Conservation (phyloP, 1,140 invertebrate species). For the Pollicipes pollicipes region DNA sequence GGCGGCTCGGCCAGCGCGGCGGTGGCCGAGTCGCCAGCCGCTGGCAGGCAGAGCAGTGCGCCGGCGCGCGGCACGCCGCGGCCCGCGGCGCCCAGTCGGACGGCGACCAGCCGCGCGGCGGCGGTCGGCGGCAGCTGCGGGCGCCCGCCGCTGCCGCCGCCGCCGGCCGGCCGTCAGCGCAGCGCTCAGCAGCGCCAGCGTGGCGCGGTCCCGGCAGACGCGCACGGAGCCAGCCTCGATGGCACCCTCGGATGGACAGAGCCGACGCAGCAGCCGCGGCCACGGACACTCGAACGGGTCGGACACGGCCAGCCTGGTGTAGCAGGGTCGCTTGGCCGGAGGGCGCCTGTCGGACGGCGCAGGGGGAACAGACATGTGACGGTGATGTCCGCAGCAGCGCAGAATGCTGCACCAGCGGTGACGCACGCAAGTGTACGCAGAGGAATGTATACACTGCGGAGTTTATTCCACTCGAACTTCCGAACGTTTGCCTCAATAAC, state of each 20-base stretch:
- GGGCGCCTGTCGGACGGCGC: too few species aligned
- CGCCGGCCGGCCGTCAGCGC: not conserved
- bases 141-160: too few species aligned
- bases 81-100: not conserved
- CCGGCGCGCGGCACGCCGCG: not conserved
- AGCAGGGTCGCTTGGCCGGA: constrained; percentile 69
- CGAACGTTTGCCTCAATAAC: too few species aligned
- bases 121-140: not conserved
- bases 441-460: too few species aligned
- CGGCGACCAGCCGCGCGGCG: not conserved
- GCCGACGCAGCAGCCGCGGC: constrained; percentile 34
- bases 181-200: not conserved
- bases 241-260: not conserved
- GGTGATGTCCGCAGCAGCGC: too few species aligned
- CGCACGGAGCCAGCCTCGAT: not conserved
- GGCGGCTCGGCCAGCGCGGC: not conserved
- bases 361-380: too few species aligned
- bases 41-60: not conserved
- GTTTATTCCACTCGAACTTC: too few species aligned
- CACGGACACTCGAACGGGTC: constrained; percentile 61
- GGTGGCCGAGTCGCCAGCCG: not conserved
- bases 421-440: too few species aligned
- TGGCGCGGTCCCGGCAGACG: not conserved
- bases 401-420: too few species aligned
- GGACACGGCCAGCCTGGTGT: constrained; percentile 48